Conservation (phyloP, 2,888 invertebrate species). For the Epiblema foenella region DNA sequence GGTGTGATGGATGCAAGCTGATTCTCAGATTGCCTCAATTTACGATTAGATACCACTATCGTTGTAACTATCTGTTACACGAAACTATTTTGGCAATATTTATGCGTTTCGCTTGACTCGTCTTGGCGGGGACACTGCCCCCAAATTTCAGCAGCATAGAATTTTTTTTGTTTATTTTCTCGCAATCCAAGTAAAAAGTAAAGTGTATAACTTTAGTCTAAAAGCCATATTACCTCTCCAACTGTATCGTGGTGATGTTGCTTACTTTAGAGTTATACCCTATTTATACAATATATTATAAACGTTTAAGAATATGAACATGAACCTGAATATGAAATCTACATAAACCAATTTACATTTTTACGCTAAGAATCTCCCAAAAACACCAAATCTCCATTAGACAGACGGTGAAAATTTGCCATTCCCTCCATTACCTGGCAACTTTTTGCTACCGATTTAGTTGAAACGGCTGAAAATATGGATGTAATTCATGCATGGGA, state of each 20-base stretch:
- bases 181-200: too few relatives aligned
- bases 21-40: conserved; percentile 19
- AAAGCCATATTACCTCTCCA: too few relatives aligned
- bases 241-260: too few relatives aligned
- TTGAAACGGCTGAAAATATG: not conserved
- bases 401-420: not conserved
- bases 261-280: too few relatives aligned
- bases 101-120: not conserved
- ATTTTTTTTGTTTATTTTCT: too few relatives aligned
- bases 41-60: conserved; percentile 8
- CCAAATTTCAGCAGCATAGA: too few relatives aligned
- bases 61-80: not conserved
- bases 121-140: too few relatives aligned
- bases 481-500: conserved; percentile 4
- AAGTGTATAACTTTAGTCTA: too few relatives aligned
- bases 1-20: conserved; percentile 11
- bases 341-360: not conserved
- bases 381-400: not conserved
- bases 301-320: too few relatives aligned
- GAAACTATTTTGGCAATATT: not conserved
- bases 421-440: not conserved
- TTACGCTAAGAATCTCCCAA: not conserved
- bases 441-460: not conserved
- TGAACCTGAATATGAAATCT: not conserved
- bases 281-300: too few relatives aligned